Evolutionary conservation across 2,113 vertebrate species (phyloP), one percentile per base, ranked within the genome.

Genomic region (Tauraco erythrolophus): DNA sequence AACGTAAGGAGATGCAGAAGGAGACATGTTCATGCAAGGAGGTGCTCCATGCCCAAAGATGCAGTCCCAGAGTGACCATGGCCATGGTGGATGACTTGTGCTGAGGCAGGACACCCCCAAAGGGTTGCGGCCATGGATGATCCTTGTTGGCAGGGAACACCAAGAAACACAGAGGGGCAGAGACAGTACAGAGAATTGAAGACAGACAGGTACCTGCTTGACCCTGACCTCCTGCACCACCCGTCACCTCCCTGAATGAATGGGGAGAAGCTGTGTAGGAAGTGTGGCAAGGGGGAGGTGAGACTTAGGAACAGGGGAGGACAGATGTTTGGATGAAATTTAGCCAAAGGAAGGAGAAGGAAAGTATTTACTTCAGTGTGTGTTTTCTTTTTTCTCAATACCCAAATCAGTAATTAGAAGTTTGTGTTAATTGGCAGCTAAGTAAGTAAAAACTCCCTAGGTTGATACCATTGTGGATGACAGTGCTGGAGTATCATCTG

Each of bases 31-130:
- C 1, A 0, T 46, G 48, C 28, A 61, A 68, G 45, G 60, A 50
- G 28, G 31, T 0, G 8, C 39, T 60, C 35, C 1, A 0, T 31
- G 68, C 57, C 77, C 56, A 19, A 31, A 28, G 56, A 4, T 39
- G 17, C 57, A 62, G 0, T 41, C 65, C 72, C 60, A 33, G 71
- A 64, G 58, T 54, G 57, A 13, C 31, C 19, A 10, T 1, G 2
- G 25, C 45, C 19, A 0, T 5, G 30, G 39, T 57, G 57, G 53
- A 39, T 1, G 3, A 41, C 13, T 57, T 62, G 22, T 64, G 35
- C 35, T 5, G 8, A 92, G 77, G 43, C n/a, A 54, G 72, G 78
- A 51, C 35, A 51, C 12, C 50, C 43, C 39, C 6, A 1, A 68
- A 25, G 39, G n/a, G 14, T 0, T 6, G 37, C 11, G 19, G 76